Base-by-base conservation (phyloP, 2,888 invertebrate genomes). In the Drosophila subquinaria region DNA sequence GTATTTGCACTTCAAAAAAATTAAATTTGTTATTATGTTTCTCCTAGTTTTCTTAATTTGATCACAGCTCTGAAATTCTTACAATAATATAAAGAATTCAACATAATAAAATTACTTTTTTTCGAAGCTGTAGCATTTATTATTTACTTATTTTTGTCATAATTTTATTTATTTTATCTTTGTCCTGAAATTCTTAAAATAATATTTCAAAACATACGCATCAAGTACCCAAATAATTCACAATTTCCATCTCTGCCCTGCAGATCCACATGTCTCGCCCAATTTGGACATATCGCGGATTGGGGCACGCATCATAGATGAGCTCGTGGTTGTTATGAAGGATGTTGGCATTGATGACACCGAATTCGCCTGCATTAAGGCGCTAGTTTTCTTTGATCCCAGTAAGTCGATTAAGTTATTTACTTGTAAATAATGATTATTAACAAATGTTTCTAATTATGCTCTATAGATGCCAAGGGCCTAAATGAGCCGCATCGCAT, bases 381-480 rank as follows among this genome's bases (percentile, higher is more conserved):
- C 99, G 57, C 97, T 99, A 91, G 98, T 99, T 56, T 99, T 99
- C 94, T 99, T 99, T 91, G 99, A 99, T 94, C 99, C 99, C 84
- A 97, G 99, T 99, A 92, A 95, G 96, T 95, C 11, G 5, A 11
- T 8, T 40, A 9, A 9, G 3, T 17, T 15, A 40, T 9, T 17
- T 2, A 3, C 15, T 40, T 9, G 8, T 8, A 30, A 30, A 10
- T 4, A n/a, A 5, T 3, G n/a, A 6, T 8, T 27, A 4, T 6
- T 40, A 30, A 30, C 17, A 20, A 10, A 60, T 35, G n/a, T 10
- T 2, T 45, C 8, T 9, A 15, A 1, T 3, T 3, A 2, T 30
- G 3, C 8, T 23, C 5, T 47, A 5, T n/a, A 98, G 98, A 98
- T 93, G 98, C 98, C 51, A 97, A 97, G 93, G 98, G 98, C 27